Conservation (phyloP, 1,140 invertebrate species). For the Nasonia giraulti region DNA sequence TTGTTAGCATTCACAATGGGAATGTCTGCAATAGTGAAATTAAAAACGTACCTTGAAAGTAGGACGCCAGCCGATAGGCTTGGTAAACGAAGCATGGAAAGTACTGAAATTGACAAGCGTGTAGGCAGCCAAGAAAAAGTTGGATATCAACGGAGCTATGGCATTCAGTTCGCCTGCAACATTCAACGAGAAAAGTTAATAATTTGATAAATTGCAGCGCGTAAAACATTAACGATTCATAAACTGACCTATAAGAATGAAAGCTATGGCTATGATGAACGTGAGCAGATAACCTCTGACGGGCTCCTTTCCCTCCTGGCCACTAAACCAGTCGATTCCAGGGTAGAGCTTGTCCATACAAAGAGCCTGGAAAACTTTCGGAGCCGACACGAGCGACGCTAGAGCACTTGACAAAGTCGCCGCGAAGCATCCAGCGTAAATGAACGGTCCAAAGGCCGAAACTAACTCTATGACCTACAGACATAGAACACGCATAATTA, state of each 20-base stretch:
- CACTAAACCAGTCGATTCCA: slow-evolving; percentile 92
- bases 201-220: neutral
- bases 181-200: slow-evolving; percentile 65
- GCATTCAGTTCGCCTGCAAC: slow-evolving; percentile 88
- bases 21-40: neutral
- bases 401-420: slow-evolving; percentile 96
- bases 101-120: slow-evolving; percentile 98
- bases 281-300: slow-evolving; percentile 93
- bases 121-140: slow-evolving; percentile 98
- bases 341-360: slow-evolving; percentile 98
- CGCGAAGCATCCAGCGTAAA: slow-evolving; percentile 97
- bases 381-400: slow-evolving; percentile 95
- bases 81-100: slow-evolving; percentile 94
- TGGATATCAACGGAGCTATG: slow-evolving; percentile 97
- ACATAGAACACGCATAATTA: neutral
- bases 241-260: slow-evolving; percentile 89
- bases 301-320: slow-evolving; percentile 94
- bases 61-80: slow-evolving; percentile 90
- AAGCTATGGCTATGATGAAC: slow-evolving; percentile 91
- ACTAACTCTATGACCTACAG: slow-evolving; percentile 92
- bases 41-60: slow-evolving; percentile 83
- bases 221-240: neutral
- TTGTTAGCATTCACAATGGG: neutral
- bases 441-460: slow-evolving; percentile 91
- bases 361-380: slow-evolving; percentile 95